A percentile compares a stretch with the other conserved stretches of the same genome.
Evolutionary conservation across 2,797 vertebrate genomes (phyloP).

Genomic region (Melanotaenia boesemani): DNA sequence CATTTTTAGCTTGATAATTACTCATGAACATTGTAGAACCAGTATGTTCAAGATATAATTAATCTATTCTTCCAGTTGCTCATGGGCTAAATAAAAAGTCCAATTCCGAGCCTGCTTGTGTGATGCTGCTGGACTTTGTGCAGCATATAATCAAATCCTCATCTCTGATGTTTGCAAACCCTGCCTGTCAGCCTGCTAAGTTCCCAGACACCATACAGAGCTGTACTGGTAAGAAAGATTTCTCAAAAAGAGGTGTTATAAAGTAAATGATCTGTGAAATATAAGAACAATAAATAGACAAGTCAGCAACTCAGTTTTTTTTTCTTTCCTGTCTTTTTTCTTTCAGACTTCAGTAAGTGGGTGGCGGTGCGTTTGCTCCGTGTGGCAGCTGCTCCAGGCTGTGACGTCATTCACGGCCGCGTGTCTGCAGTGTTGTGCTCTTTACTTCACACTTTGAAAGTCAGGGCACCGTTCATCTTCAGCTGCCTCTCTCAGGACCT

Average conservation of each 20-base stretch:
- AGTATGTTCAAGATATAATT: neutral
- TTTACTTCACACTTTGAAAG: slow-evolving; percentile 91
- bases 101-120: slow-evolving; percentile 92
- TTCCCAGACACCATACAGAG: slow-evolving; percentile 82
- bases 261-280: neutral
- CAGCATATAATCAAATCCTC: slow-evolving; percentile 97
- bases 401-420: slow-evolving; percentile 86
- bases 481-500: slow-evolving; percentile 86
- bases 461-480: slow-evolving; percentile 87
- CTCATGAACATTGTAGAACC: neutral
- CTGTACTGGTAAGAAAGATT: slow-evolving; percentile 84
- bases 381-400: slow-evolving; percentile 91
- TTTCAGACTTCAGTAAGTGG: slow-evolving; percentile 94
- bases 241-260: neutral
- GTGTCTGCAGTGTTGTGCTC: slow-evolving; percentile 90
- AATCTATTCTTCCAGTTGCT: slow-evolving; percentile 85
- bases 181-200: slow-evolving; percentile 83
- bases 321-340: neutral
- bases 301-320: neutral
- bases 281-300: neutral
- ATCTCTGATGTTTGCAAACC: slow-evolving; percentile 94
- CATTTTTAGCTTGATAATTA: neutral
- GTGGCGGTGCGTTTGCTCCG: slow-evolving; percentile 91
- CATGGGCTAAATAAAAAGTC: slow-evolving; percentile 93
- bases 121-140: slow-evolving; percentile 97